Evolutionary conservation across 2,797 vertebrate species (phyloP).

Genomic region (Mus spretus): DNA sequence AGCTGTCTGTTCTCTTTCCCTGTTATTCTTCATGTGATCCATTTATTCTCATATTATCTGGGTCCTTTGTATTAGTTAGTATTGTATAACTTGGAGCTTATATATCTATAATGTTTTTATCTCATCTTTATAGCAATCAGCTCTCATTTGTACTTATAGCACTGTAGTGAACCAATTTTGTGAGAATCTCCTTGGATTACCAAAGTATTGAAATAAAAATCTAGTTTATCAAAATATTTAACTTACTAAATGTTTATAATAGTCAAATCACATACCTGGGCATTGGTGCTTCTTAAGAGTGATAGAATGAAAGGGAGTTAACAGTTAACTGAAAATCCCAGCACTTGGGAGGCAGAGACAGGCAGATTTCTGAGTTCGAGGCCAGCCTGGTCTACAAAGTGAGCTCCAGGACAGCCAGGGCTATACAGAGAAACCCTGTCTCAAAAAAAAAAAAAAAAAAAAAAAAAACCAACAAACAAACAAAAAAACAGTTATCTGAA

Average conservation of each 20-base stretch:
- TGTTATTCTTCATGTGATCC: neutral
- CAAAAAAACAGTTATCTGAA: neutral
- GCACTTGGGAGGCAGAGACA: too few relatives aligned
- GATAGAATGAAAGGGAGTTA: neutral
- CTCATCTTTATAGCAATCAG: neutral
- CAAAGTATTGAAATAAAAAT: neutral
- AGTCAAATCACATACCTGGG: neutral
- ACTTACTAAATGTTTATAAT: neutral
- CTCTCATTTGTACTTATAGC: neutral
- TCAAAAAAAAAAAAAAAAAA: too few relatives aligned
- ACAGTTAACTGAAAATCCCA: neutral
- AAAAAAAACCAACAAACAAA: too few relatives aligned
- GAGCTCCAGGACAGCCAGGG: too few relatives aligned
- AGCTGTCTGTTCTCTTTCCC: neutral
- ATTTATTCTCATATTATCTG: neutral
- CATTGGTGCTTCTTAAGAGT: neutral
- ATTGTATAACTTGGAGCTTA: neutral
- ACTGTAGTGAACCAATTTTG: neutral
- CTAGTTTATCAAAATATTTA: neutral
- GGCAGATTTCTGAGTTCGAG: too few relatives aligned
- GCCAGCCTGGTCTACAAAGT: too few relatives aligned
- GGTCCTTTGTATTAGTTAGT: neutral
- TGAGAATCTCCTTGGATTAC: neutral
- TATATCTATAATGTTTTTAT: neutral
- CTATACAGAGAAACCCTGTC: too few relatives aligned